Percentiles rank a stretch among this genome's conserved stretches.
phyloP scores from a whole-genome alignment of 2,113 vertebrate genomes.

The Scortum barcoo region DNA sequence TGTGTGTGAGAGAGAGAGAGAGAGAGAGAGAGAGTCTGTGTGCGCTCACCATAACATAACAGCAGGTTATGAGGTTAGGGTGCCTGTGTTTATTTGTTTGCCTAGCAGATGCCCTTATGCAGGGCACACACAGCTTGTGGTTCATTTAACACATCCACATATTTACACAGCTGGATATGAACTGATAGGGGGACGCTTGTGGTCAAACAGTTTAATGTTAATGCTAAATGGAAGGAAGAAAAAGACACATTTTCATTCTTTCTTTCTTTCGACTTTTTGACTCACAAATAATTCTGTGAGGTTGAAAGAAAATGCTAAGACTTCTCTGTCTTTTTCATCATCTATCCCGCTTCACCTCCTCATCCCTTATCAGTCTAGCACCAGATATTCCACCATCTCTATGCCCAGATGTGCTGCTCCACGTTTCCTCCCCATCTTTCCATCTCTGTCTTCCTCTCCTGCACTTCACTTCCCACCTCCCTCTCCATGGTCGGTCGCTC shows the following conservation, averaged over 20 bases:
- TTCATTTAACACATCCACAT: constrained; percentile 75
- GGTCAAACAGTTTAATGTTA: constrained; percentile 66
- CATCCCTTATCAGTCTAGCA: neutral
- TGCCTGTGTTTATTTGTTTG: constrained; percentile 81
- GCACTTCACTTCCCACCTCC: constrained; percentile 18
- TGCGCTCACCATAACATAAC: constrained; percentile 61
- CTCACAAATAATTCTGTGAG: neutral
- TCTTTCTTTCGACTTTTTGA: neutral
- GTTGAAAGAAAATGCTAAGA: neutral
- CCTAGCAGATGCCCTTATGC: constrained; percentile 74
- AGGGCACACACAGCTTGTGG: constrained; percentile 57
- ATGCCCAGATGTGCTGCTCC: constrained; percentile 8
- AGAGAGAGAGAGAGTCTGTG: neutral
- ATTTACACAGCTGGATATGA: constrained; percentile 83
- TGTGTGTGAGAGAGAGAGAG: neutral
- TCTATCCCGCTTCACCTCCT: neutral
- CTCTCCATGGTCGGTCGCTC: neutral
- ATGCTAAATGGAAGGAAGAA: constrained; percentile 15
- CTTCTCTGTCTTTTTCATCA: neutral
- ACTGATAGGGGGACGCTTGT: constrained; percentile 66
- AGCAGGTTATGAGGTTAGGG: constrained; percentile 69
- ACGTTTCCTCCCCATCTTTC: constrained; percentile 12
- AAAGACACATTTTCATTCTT: neutral
- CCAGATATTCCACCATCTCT: neutral
- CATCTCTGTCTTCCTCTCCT: constrained; percentile 13